Base-by-base conservation (phyloP, 2,888 invertebrate species). In the Lasioglossum vierecki region DNA sequence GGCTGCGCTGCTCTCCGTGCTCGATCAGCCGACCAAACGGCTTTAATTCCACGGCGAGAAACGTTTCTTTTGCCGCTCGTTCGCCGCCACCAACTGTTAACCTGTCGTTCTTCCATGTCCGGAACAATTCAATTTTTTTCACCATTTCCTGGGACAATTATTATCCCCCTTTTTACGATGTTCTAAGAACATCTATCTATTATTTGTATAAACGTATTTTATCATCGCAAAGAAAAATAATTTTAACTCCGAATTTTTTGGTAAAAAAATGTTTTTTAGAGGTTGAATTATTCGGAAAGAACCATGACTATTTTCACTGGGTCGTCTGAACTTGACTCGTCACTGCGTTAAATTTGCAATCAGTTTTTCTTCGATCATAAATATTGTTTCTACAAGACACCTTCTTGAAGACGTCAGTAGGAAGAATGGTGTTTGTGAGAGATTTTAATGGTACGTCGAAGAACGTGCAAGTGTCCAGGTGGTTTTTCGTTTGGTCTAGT, bases 401-500 rank as follows among this genome's bases (percentile, higher is more conserved):
- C n/a, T 4, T 57, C n/a, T n/a, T 3, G 2, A 53, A 22, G 8
- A 22, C 53, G 57, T 11, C 30, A 8, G 18, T 8, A 15, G 63
- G 6, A 30, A 15, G 30, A 63, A 30, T 13, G 30, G 30, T 18
- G 30, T 18, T 18, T 3, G 30, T 3, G 8, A 3, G 63, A 63
- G 15, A 30, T 63, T 63, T 63, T 63, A 63, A 63, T 63, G 63
- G 30, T 3, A 35, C 63, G 18, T 18, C 63, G 63, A 35, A 35
- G 63, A 35, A 63, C 63, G 63, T 63, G 63, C 63, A 63, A 63
- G 30, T 63, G 70, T 39, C 70, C 39, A 41, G 35, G 30, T 63
- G 63, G 39, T 41, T 71, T 70, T 70, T 26, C 30, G 35, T 63
- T 82, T 82, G 30, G 66, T 79, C 73, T 82, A 86, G 82, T 76